phyloP scores from a whole-genome alignment of 2,797 vertebrate species.

The Trematomus bernacchii region DNA sequence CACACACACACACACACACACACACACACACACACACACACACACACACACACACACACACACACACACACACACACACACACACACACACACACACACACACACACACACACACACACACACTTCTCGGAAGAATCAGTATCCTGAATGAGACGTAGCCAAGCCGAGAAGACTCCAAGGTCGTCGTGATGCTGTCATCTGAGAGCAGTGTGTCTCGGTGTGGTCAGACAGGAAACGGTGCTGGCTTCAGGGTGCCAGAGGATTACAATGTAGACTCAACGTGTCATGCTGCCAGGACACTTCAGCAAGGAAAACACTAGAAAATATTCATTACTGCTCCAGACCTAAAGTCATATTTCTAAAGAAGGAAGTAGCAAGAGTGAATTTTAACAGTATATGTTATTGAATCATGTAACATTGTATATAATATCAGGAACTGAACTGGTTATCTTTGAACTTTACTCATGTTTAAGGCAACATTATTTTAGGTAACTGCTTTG shows the following conservation, averaged over 20 bases:
- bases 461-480: too few relatives aligned
- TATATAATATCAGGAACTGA: too few relatives aligned
- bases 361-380: background rate
- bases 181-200: slow-evolving; percentile 35
- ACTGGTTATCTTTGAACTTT: too few relatives aligned
- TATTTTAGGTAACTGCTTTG: too few relatives aligned
- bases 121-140: slow-evolving; percentile 36
- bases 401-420: too few relatives aligned
- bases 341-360: background rate
- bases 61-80: slow-evolving; percentile 6
- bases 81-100: background rate
- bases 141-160: slow-evolving; percentile 27
- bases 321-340: slow-evolving; percentile 8
- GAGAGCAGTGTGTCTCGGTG: slow-evolving; percentile 14
- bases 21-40: background rate
- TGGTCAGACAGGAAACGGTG: slow-evolving; percentile 44
- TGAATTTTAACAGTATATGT: too few relatives aligned
- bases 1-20: background rate
- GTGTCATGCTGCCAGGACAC: slow-evolving; percentile 25
- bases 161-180: slow-evolving; percentile 36
- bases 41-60: slow-evolving; percentile 7
- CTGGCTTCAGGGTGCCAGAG: slow-evolving; percentile 33
- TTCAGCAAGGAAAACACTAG: slow-evolving; percentile 29
- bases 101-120: slow-evolving; percentile 7
- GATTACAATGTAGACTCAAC: slow-evolving; percentile 37